Percentiles rank a stretch among this genome's conserved stretches.
These are phyloP conservation scores for Belgica antarctica DNA, from an alignment of 2,888 invertebrate genomes.

Conservation along the genomic window DNA sequence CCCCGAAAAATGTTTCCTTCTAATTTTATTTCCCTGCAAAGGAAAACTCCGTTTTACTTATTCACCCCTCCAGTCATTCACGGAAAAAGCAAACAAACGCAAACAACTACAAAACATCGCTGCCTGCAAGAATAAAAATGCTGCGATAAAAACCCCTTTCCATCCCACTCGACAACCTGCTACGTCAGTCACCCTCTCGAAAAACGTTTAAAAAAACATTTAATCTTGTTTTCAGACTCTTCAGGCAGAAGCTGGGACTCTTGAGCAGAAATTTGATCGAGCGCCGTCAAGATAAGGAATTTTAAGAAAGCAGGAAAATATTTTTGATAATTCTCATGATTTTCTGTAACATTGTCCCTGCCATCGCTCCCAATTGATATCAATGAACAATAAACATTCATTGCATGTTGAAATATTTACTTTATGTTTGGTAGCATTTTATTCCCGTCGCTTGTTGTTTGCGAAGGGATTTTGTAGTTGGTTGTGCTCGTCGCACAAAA, in stretches of 20 bases:
- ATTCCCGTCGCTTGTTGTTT: not conserved
- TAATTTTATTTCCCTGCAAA: constrained; percentile 26
- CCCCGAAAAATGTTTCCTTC: constrained; percentile 13
- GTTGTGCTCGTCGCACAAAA: not conserved
- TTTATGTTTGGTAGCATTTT: not conserved
- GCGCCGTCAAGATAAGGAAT: constrained; percentile 7
- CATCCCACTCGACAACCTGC: constrained; percentile 40
- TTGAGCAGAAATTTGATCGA: constrained; percentile 39
- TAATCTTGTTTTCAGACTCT: constrained; percentile 44
- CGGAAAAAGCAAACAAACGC: constrained; percentile 41
- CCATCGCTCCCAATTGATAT: constrained; percentile 19
- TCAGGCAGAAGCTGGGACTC: constrained; percentile 31
- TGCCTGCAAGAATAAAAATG: constrained; percentile 13
- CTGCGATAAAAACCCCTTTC: constrained; percentile 34
- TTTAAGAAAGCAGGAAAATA: not conserved
- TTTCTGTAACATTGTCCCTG: not conserved
- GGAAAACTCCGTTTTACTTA: constrained; percentile 14
- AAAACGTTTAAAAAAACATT: constrained; percentile 44
- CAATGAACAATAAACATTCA: constrained; percentile 32
- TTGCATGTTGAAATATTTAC: constrained; percentile 30
- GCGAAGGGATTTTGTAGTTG: not conserved
- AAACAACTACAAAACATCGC: constrained; percentile 30
- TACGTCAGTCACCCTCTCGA: constrained; percentile 40
- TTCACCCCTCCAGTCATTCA: constrained; percentile 27
- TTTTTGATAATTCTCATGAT: not conserved